Base-by-base conservation (phyloP, 2,888 invertebrate genomes). In the Dicycla oo region DNA sequence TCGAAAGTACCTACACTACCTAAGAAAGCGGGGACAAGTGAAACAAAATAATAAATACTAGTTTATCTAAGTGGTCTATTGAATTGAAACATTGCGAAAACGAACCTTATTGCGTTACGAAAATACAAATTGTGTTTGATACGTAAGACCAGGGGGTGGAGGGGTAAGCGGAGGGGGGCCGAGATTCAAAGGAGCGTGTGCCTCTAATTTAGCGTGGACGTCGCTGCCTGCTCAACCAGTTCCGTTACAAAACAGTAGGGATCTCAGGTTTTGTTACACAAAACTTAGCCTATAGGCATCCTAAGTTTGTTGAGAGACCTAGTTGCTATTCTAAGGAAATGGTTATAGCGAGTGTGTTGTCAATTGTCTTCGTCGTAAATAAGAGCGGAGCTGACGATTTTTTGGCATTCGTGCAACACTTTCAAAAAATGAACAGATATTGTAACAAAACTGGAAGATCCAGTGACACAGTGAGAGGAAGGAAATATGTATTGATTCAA, bases 31-130 rank as follows among this genome's bases (percentile, higher is more conserved):
- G 87, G 79, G 85, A 88, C 87, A 87, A 89, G 83, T 82, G 82
- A 80, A 86, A 88, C 90, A 87, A 91, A 90, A 89, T 89, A 89
- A 90, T 89, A 90, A 91, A 91, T 89, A 86, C 88, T 86, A 88
- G 89, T 89, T 88, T 89, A 88, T 89, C 87, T 88, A 90, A 90
- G 88, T 88, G 87, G 88, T 87, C 88, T 89, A 92, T 93, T 93
- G 91, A 91, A 93, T 93, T 91, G 91, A 91, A 91, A 91, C 90
- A 91, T 94, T 94, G 94, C 93, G 93, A 93, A 94, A 94, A 92
- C 91, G 85, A 88, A 82, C 91, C 91, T 91, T 87, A 91, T 93
- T 93, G 89, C 91, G 86, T 89, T 93, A 93, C 93, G 72, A 93
- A 94, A 93, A 89, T 92, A 93, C 94, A 93, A 94, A 93, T 93